These are phyloP conservation scores for Zaprionus ornatus DNA, from an alignment of 1,140 invertebrate genomes.

Conservation along the genomic window DNA sequence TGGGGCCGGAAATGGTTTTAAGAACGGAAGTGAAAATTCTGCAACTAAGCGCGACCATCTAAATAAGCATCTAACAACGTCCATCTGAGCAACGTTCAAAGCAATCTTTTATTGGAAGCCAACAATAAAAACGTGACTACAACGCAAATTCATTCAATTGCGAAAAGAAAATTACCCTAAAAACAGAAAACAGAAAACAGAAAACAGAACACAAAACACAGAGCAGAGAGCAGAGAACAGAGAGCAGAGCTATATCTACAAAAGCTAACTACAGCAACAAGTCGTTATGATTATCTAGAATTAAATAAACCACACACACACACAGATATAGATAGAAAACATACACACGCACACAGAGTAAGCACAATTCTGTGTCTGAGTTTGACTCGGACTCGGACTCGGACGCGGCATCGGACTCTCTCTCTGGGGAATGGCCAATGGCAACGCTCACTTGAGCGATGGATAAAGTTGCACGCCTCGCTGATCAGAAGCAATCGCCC, in stretches of 20 bases:
- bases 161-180: slow-evolving; percentile 83
- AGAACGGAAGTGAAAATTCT: slow-evolving; percentile 81
- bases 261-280: slow-evolving; percentile 60
- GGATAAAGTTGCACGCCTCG: slow-evolving; percentile 81
- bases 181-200: slow-evolving; percentile 42
- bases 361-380: slow-evolving; percentile 27
- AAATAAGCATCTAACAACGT: slow-evolving; percentile 73
- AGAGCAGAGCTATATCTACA: slow-evolving; percentile 31
- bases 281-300: slow-evolving; percentile 81
- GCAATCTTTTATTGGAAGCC: slow-evolving; percentile 75
- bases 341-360: slow-evolving; percentile 13
- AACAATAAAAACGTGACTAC: slow-evolving; percentile 61
- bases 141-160: slow-evolving; percentile 83
- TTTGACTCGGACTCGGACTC: slow-evolving; percentile 48
- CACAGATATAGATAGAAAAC: slow-evolving; percentile 12
- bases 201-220: slow-evolving; percentile 39
- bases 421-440: slow-evolving; percentile 55
- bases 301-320: slow-evolving; percentile 74
- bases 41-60: slow-evolving; percentile 80
- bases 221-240: slow-evolving; percentile 3
- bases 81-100: slow-evolving; percentile 44
- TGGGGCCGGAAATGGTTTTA: slow-evolving; percentile 73
- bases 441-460: slow-evolving; percentile 69
- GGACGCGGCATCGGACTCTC: slow-evolving; percentile 33
- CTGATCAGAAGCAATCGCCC: slow-evolving; percentile 56